Base-by-base conservation (phyloP, 2,113 vertebrate species). In the Nannobrachium achirus region DNA sequence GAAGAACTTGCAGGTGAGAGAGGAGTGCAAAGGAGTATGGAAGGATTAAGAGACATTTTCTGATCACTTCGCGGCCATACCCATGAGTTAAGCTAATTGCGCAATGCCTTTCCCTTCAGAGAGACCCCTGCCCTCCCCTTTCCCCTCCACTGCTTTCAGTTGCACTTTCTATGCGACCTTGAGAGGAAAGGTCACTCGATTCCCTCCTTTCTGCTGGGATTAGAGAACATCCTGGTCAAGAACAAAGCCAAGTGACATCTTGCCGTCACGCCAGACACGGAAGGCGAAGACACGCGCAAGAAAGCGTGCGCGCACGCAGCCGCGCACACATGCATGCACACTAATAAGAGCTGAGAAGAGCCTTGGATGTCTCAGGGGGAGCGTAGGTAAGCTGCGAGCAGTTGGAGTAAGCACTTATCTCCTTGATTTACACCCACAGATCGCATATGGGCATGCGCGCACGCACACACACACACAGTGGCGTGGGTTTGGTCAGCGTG, bases 371-470 rank as follows among this genome's bases (percentile, higher is more conserved):
- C 67, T 67, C 75, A 41, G 58, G 57, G 70, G 62, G 63, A 46
- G 3, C 2, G 48, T 63, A 69, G n/a, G 14, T 73, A 46, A 78
- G 73, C 75, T 73, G 46, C 60, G 73, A 75, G 72, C 68, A 71
- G 64, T 63, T 63, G 63, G 18, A 78, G 81, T 80, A 73, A 86
- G 70, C 63, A 76, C 75, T 81, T 83, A 75, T 64, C 63, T 71
- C 69, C 67, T 67, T 80, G 69, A 86, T 83, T 83, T 74, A 85
- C 74, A 69, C 56, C 51, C 38, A 4, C 48, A 67, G 8, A 57
- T 19, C 11, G 38, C 13, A 55, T 42, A 56, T 19, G 25, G 16
- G 38, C 20, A 56, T 25, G 14, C 25, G 18, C 53, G 40, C 19
- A 65, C 70, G 56, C 50, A 69, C 45, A 51, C 55, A 50, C 52